Base-by-base conservation (phyloP, 2,888 invertebrate species). In the Gnatocerus cornutus region DNA sequence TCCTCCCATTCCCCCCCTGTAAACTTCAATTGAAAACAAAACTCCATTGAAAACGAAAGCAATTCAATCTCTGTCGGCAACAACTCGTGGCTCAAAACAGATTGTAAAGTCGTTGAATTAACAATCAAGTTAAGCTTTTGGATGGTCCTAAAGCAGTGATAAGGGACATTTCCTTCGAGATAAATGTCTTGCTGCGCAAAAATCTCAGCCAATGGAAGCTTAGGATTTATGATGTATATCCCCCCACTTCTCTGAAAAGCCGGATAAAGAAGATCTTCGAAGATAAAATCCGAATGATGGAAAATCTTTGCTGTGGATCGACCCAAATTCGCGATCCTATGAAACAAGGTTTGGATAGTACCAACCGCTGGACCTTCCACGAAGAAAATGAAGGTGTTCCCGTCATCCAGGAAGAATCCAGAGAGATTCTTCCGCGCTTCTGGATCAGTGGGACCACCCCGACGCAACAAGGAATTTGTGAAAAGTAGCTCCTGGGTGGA, bases 31-130 rank as follows among this genome's bases (percentile, higher is more conserved):
- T 82, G 77, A 3, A 81, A 78, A n/a, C 84, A 84, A 77, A 77
- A 84, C 76, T 85, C 84, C 13, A 83, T n/a, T 71, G 80, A 77
- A 27, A 85, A 77, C 72, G 82, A 81, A 0, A 81, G 45, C 13
- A 84, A 69, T 74, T 84, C 82, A 10, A 76, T 74, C 2, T 77
- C 64, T 1, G 79, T 80, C 1, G 84, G 84, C 59, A 84, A 76
- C 33, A 84, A 69, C 50, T 79, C 75, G 46, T 77, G 73, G 56
- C 81, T 78, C 7, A 79, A 59, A 69, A 84, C 80, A 16, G 71
- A 68, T 62, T 77, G 74, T 5, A 81, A 65, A 3, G 77, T 75
- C 3, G 64, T 62, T n/a, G 77, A 76, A 58, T 79, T 72, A 7
- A 80, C 73, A 6, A 84, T 61, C 45, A 81, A 63, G 72, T 78